Evolutionary conservation across 2,113 vertebrate genomes (phyloP).

Genomic region (Mirounga angustirostris): DNA sequence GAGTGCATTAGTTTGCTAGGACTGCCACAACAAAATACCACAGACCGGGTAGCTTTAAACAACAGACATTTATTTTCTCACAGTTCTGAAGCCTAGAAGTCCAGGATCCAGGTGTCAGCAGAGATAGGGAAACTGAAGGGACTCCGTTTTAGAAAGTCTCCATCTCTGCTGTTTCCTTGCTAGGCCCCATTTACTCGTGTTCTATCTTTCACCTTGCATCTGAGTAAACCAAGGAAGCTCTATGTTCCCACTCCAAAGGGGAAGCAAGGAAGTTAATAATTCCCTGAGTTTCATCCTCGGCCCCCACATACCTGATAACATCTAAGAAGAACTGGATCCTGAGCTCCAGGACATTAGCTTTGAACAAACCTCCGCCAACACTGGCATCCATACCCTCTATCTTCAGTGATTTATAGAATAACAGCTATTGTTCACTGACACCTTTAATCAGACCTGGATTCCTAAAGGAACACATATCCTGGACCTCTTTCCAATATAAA

Average conservation of each 20-base stretch:
- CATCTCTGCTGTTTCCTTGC: not conserved
- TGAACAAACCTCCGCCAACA: not conserved
- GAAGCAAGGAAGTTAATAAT: not conserved
- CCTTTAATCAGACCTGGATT: not conserved
- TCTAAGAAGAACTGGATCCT: not conserved
- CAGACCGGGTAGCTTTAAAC: not conserved
- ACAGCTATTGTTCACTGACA: not conserved
- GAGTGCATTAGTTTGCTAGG: not conserved
- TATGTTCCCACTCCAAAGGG: not conserved
- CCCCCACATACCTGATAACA: not conserved
- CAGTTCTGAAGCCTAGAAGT: not conserved
- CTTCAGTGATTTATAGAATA: not conserved
- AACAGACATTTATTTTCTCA: slow-evolving; percentile 17
- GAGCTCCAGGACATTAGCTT: not conserved
- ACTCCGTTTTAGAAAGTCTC: not conserved
- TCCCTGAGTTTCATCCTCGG: not conserved
- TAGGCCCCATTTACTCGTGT: not conserved
- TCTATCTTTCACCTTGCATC: not conserved
- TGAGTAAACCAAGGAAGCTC: not conserved
- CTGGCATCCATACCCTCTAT: not conserved
- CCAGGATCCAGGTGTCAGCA: not conserved
- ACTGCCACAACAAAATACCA: not conserved
- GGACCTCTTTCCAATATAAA: not conserved
- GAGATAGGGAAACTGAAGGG: not conserved
- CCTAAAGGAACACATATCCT: not conserved